Conservation (phyloP, 2,797 vertebrate genomes). For the Poeciliopsis turneri region DNA sequence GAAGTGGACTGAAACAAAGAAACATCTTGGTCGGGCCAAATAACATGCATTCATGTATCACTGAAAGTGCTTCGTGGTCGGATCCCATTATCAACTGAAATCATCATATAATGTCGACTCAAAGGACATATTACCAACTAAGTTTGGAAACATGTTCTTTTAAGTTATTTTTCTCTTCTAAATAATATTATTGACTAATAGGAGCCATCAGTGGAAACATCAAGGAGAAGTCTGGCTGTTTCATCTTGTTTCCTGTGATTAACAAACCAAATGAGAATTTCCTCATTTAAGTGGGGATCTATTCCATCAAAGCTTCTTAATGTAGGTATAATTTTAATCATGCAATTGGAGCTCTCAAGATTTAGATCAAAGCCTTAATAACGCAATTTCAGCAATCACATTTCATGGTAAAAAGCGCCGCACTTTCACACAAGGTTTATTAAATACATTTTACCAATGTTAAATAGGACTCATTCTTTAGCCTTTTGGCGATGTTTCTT, state of each 20-base stretch:
- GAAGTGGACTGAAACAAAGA: background rate
- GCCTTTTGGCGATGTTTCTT: constrained; percentile 5
- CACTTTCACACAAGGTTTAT: background rate
- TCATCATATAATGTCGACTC: background rate
- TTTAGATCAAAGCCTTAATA: constrained; percentile 23
- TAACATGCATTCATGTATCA: background rate
- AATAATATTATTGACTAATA: background rate
- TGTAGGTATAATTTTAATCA: constrained; percentile 10
- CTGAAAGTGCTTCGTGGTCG: background rate
- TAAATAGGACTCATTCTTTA: background rate
- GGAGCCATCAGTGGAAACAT: background rate
- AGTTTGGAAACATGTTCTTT: background rate
- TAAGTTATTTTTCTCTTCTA: background rate
- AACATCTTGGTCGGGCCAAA: background rate
- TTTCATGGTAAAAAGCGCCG: constrained; percentile 10
- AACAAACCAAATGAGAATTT: background rate
- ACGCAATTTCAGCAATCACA: constrained; percentile 8
- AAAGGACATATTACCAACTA: background rate
- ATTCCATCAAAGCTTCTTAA: background rate
- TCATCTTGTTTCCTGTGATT: background rate
- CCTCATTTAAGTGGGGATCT: background rate
- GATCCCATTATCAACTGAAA: background rate
- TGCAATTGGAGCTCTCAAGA: constrained; percentile 11
- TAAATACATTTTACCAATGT: background rate
- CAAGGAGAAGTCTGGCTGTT: background rate